A percentile compares a stretch with the other conserved stretches of the same genome.
Evolutionary conservation across 2,888 invertebrate genomes (phyloP).

Genomic region (Agrochola litura): DNA sequence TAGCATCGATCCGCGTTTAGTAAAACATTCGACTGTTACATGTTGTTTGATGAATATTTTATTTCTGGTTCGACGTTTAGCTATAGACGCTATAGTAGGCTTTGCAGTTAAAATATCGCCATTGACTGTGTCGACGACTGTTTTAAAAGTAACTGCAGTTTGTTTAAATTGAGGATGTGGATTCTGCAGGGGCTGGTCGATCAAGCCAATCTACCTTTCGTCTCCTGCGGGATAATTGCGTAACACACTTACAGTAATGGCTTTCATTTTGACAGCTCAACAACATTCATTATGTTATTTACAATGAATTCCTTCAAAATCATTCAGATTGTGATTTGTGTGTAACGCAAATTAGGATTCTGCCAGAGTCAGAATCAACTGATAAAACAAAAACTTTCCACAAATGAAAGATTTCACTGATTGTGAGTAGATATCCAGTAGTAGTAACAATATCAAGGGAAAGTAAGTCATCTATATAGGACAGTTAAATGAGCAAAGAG

Average conservation of each 20-base stretch:
- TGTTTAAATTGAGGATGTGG: not conserved
- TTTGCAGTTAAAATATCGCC: conserved; percentile 6
- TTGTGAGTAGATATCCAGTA: not conserved
- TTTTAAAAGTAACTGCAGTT: not conserved
- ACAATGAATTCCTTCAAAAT: no score
- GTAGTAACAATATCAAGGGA: not conserved
- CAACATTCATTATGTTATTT: no score
- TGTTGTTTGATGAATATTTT: conserved; percentile 52
- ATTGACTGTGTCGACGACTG: not conserved
- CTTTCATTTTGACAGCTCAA: no score
- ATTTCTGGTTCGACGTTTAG: conserved; percentile 24
- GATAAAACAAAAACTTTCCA: not conserved
- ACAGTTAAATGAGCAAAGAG: not conserved
- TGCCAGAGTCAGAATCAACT: not conserved
- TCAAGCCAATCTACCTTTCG: not conserved
- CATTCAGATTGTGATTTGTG: no score
- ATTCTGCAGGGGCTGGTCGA: not conserved
- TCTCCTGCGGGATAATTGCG: not conserved
- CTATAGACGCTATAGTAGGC: conserved; percentile 4
- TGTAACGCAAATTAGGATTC: no score
- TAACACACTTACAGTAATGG: no score
- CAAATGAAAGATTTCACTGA: not conserved
- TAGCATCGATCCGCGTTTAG: conserved; percentile 42
- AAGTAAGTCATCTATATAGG: not conserved
- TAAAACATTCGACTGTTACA: conserved; percentile 33